These are phyloP conservation scores for Platycercus adscitus DNA, from an alignment of 2,113 vertebrate species.

Conservation along the genomic window DNA sequence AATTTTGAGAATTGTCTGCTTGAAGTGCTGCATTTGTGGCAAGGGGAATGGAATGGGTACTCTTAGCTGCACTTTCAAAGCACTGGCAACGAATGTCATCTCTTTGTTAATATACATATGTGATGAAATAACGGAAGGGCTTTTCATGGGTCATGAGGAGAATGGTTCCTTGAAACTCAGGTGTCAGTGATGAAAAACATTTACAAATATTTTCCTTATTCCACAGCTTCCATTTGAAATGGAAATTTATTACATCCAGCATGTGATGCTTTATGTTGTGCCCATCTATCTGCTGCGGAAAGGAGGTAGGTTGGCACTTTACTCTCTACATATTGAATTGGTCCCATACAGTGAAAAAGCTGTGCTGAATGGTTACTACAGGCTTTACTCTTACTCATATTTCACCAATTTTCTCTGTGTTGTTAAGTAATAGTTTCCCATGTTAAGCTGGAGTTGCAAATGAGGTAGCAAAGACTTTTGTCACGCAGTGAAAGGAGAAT, in stretches of 20 bases:
- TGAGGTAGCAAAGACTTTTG: not conserved
- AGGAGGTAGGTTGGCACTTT: constrained; percentile 85
- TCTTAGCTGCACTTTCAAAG: not conserved
- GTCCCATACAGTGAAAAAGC: not conserved
- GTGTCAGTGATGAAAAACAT: not conserved
- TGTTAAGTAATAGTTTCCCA: not conserved
- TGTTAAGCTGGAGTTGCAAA: not conserved
- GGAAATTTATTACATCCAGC: constrained; percentile 98
- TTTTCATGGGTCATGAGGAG: not conserved
- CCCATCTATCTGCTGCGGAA: constrained; percentile 94
- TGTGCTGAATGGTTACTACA: not conserved
- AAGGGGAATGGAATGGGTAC: not conserved
- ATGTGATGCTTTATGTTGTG: constrained; percentile 95
- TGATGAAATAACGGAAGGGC: not conserved
- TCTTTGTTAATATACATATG: not conserved
- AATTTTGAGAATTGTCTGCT: not conserved
- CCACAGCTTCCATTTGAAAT: constrained; percentile 94
- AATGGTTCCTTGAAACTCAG: not conserved
- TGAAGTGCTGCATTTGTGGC: not conserved
- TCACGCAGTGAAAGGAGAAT: not conserved
- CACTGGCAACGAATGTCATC: not conserved
- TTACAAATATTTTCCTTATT: constrained; percentile 50
- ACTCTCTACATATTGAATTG: accelerated
- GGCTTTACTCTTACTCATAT: not conserved
- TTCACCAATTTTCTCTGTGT: not conserved